Base-by-base conservation (phyloP, 2,113 vertebrate species). In the Lamprotornis superbus region DNA sequence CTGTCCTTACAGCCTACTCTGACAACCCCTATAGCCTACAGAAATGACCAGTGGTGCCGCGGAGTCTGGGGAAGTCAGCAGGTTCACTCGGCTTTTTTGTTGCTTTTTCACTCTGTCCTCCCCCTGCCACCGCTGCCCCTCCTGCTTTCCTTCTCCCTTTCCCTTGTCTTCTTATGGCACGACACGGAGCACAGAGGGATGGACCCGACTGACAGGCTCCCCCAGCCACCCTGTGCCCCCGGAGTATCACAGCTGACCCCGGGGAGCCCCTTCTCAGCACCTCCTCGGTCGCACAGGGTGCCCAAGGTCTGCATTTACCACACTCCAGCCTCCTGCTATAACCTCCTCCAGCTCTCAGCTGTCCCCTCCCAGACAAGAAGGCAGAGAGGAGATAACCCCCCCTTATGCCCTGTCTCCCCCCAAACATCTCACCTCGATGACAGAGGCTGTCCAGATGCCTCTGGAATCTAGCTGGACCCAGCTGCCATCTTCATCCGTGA, bases 11-110 rank as follows among this genome's bases (percentile, higher is more conserved):
- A 97, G 97, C 98, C 98, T 94, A 96, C 97, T 98, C 89, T 94
- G 96, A 97, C 98, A 97, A 93, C 97, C 97, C 97, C 97, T 92
- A 97, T 96, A 98, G 98, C 98, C 98, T 98, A 97, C 98, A 99
- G 98, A 99, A 98, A 99, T 99, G 98, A 98, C 98, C 98, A 95
- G 97, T 99, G 99, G 99, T 99, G 99, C 99, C 99, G 96, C 96
- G 65, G 94, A 98, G 99, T 99, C 99, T 99, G 98, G 98, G 57
- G 85, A 97, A 98, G 98, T 96, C 97, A 97, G 97, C 98, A 98
- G 96, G 94, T 94, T 94, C 88, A 96, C 95, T 96, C 20, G 9
- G 42, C 18, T 22, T 89, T 93, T 93, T 69, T 53, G 63, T 52
- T 20, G 46, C 31, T 52, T 33, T 76, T 67, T 60, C 20, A 11